A percentile compares a stretch with the other conserved stretches of the same genome.
Evolutionary conservation across 2,888 invertebrate species (phyloP).

Genomic region (Xestia c-nigrum): DNA sequence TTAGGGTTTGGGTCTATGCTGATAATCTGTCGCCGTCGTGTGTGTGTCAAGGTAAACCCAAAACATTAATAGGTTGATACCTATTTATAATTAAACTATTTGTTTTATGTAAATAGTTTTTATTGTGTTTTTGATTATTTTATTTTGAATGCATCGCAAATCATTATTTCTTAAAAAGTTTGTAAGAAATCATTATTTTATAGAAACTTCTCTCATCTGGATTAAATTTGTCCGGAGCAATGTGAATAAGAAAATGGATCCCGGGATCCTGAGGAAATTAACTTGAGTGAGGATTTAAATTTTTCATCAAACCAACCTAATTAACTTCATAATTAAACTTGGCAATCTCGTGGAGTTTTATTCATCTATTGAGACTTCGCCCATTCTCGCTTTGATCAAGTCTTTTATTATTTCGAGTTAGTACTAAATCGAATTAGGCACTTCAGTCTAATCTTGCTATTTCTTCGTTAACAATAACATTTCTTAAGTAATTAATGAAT

Average conservation of each 20-base stretch:
- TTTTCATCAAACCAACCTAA: slow-evolving; percentile 88
- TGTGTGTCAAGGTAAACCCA: background rate
- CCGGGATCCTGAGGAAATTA: slow-evolving; percentile 83
- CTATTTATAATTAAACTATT: background rate
- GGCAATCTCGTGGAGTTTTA: slow-evolving; percentile 80
- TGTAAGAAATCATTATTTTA: slow-evolving; percentile 61
- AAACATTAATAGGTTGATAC: background rate
- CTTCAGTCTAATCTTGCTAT: slow-evolving; percentile 49
- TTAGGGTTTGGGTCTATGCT: background rate
- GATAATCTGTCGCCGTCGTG: too few species aligned
- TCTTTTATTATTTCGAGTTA: slow-evolving; percentile 63
- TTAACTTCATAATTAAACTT: slow-evolving; percentile 89
- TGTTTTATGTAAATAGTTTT: background rate
- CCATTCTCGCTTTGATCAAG: slow-evolving; percentile 70
- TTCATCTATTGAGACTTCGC: slow-evolving; percentile 80
- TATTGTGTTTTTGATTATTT: background rate
- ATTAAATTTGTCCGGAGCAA: slow-evolving; percentile 80
- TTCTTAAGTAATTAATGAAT: slow-evolving; percentile 59
- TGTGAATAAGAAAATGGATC: slow-evolving; percentile 84
- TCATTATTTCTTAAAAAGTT: slow-evolving; percentile 15
- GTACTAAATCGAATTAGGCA: slow-evolving; percentile 53
- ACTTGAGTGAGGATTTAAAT: slow-evolving; percentile 87
- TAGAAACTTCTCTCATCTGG: slow-evolving; percentile 71
- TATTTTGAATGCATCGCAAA: slow-evolving; percentile 34
- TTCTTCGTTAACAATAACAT: slow-evolving; percentile 58